A percentile compares a stretch with the other conserved stretches of the same genome.
Conservation (phyloP, 37 sponge, comb jelly and placozoan species). For the Tethya wilhelma region DNA sequence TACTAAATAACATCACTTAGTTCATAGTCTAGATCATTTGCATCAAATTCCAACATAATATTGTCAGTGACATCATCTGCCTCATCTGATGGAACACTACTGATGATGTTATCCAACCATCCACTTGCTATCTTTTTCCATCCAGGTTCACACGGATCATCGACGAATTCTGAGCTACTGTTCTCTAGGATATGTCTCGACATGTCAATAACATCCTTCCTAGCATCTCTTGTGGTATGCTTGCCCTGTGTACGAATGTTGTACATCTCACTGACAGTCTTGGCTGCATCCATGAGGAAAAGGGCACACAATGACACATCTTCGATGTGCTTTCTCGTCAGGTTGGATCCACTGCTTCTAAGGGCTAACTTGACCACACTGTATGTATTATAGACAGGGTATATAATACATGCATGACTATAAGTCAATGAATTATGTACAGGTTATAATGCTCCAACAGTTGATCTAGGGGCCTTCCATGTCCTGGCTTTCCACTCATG, state of each 20-base stretch:
- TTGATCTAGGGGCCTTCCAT: constrained; percentile 31
- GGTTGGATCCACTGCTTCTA: background rate
- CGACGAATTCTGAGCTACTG: background rate
- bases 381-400: no score
- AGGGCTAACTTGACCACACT: background rate
- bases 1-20: no score
- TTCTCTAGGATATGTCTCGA: background rate
- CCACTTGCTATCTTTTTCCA: background rate
- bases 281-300: background rate
- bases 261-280: background rate
- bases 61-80: background rate
- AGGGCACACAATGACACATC: background rate
- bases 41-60: background rate
- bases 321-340: background rate
- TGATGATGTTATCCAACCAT: background rate
- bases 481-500: constrained; percentile 18
- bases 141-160: background rate
- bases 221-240: background rate
- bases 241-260: background rate
- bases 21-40: no score
- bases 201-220: background rate
- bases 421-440: background rate
- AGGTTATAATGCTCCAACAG: constrained; percentile 19
- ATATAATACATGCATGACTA: background rate
- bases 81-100: background rate